phyloP scores from a whole-genome alignment of 2,113 vertebrate species.

The Tragelaphus scriptus region DNA sequence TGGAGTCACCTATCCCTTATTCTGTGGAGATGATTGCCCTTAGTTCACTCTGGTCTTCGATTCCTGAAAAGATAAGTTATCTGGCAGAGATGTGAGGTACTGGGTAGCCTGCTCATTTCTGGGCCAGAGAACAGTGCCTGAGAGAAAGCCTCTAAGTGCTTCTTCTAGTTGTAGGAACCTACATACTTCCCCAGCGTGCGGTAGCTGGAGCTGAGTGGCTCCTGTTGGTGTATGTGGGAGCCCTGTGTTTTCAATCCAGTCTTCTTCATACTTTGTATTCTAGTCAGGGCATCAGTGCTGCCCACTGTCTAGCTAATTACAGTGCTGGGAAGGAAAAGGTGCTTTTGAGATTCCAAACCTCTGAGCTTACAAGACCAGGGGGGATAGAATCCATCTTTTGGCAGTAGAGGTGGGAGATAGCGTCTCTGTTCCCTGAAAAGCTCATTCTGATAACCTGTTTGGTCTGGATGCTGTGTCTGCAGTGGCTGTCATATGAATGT shows the following conservation, averaged over 20 bases:
- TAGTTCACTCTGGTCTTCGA: not conserved
- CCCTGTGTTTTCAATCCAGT: not conserved
- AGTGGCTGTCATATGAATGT: slow-evolving; percentile 45
- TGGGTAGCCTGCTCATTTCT: not conserved
- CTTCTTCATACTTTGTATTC: slow-evolving; percentile 29
- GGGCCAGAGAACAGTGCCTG: not conserved
- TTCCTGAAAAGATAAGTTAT: not conserved
- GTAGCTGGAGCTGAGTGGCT: not conserved
- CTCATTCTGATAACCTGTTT: slow-evolving; percentile 40
- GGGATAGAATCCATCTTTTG: not conserved
- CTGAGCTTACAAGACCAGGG: slow-evolving; percentile 9
- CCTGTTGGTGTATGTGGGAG: not conserved
- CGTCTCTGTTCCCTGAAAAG: slow-evolving; percentile 9
- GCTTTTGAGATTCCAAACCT: not conserved
- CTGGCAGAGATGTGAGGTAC: not conserved
- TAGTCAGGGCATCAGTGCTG: slow-evolving; percentile 29
- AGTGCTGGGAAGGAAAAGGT: not conserved
- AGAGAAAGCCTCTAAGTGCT: not conserved
- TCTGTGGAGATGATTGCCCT: not conserved
- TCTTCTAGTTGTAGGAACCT: not conserved
- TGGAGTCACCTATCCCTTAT: not conserved
- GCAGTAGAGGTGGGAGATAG: not conserved
- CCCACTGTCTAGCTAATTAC: slow-evolving; percentile 30
- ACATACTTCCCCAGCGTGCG: not conserved
- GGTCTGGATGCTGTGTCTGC: slow-evolving; percentile 52